Evolutionary conservation across 2,888 invertebrate species (phyloP), one percentile per base, ranked within the genome.

Genomic region (Cerastoderma edule): DNA sequence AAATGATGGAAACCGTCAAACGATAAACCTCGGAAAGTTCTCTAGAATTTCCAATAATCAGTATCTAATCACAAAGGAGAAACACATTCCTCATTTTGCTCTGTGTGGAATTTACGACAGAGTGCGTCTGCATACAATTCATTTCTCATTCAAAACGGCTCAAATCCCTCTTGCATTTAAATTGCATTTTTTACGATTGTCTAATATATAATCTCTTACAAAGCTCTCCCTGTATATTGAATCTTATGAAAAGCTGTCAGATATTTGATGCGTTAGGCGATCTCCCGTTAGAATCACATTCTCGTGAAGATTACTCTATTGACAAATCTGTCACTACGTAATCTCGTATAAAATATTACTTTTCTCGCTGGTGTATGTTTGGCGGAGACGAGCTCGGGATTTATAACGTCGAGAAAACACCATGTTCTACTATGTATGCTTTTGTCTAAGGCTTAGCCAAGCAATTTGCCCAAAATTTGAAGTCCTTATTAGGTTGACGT

Each of bases 121-220:
- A 50, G 24, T 50, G 10, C 60, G 35, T 60, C 60, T 60, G 60
- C 24, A 39, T 35, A 22, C 8, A 60, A 60, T 60, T 60, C 35
- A 60, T 60, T 60, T 60, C 33, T 39, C 19, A 60, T 60, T 60
- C 60, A 35, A 33, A 60, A 32, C 60, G 60, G 24, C 35, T 24
- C n/a, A 60, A 60, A 33, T 60, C 60, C 60, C 60, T 60, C 60
- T 60, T 60, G 60, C 60, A 60, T 60, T 33, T 60, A 60, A 60
- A 60, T 60, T 60, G 39, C 60, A 60, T 39, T 60, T 60, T 60
- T 60, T 60, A n/a, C 35, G 60, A 60, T 33, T 60, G 60, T 33
- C 60, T 24, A 33, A 60, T 60, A 60, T 33, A 60, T 60, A 60
- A 60, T 60, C 33, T 39, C 13, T 60, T 39, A 39, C 39, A 60